phyloP scores from a whole-genome alignment of 2,797 vertebrate genomes.

The Salmo trutta region DNA sequence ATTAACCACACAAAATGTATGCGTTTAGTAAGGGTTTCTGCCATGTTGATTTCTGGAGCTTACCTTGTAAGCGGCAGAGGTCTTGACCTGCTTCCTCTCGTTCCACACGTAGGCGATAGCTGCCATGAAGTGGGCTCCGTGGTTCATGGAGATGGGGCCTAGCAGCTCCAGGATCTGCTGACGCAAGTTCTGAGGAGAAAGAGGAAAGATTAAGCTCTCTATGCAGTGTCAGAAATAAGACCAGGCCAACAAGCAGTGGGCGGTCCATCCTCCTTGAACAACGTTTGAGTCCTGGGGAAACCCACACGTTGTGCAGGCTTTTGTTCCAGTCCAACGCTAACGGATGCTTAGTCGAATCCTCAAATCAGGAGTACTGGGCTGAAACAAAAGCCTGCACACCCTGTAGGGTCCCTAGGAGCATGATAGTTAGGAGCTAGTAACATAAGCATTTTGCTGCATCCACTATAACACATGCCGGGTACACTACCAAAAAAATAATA shows the following conservation, averaged over 20 bases:
- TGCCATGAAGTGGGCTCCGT: constrained; percentile 98
- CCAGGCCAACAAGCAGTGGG: too few relatives aligned
- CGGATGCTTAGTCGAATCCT: too few relatives aligned
- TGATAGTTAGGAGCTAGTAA: too few relatives aligned
- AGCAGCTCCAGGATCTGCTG: constrained; percentile 96
- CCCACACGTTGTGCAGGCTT: too few relatives aligned
- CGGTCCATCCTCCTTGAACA: too few relatives aligned
- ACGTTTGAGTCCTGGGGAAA: too few relatives aligned
- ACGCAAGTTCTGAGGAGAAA: constrained; percentile 84
- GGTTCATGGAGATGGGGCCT: constrained; percentile 98
- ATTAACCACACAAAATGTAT: background rate
- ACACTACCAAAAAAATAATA: too few relatives aligned
- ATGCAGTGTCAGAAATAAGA: too few relatives aligned
- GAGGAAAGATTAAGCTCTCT: background rate
- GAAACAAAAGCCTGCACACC: background rate
- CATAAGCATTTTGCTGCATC: too few relatives aligned
- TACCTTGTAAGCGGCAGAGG: constrained; percentile 86
- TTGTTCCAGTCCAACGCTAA: background rate
- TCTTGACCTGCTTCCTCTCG: constrained; percentile 89
- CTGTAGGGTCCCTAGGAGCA: too few relatives aligned
- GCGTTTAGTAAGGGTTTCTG: background rate
- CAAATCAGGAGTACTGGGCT: background rate
- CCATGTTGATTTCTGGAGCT: background rate
- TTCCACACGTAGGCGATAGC: constrained; percentile 99
- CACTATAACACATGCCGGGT: too few relatives aligned